Conservation (phyloP, 2,888 invertebrate genomes). For the Coelopa pilipes region DNA sequence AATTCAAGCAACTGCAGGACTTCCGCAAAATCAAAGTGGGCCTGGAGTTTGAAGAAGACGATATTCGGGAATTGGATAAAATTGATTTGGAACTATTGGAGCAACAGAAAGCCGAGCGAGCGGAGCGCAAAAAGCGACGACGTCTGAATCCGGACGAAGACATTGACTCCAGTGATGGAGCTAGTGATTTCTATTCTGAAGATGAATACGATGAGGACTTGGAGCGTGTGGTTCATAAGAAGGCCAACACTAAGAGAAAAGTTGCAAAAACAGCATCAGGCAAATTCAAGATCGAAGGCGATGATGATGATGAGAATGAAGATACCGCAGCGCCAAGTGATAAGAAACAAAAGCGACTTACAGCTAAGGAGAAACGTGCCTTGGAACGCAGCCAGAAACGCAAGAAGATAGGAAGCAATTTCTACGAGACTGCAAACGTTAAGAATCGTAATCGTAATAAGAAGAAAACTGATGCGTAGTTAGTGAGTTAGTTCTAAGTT, state of each 20-base stretch:
- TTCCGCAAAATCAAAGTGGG: conserved; percentile 83
- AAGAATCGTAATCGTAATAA: conserved; percentile 86
- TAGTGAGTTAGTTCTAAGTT: conserved; percentile 9
- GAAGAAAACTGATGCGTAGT: conserved; percentile 64
- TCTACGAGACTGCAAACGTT: conserved; percentile 89
- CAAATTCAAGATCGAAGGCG: conserved; percentile 69
- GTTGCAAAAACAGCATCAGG: conserved; percentile 70
- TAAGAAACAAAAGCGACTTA: conserved; percentile 70
- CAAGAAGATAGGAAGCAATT: conserved; percentile 87
- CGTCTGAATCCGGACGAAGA: conserved; percentile 58
- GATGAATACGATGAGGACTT: conserved; percentile 71
- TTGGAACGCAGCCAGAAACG: conserved; percentile 79
- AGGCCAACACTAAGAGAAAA: conserved; percentile 64
- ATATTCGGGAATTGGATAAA: conserved; percentile 67
- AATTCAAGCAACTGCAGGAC: conserved; percentile 75
- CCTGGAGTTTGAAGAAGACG: conserved; percentile 74
- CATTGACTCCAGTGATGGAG: conserved; percentile 72
- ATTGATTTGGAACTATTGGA: conserved; percentile 72
- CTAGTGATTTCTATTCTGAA: conserved; percentile 77
- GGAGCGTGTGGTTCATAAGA: conserved; percentile 61
- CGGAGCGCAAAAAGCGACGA: conserved; percentile 56
- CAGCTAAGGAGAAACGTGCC: conserved; percentile 81
- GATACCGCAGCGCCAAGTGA: conserved; percentile 49
- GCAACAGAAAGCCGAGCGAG: conserved; percentile 65
- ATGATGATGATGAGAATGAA: conserved; percentile 47